A percentile compares a stretch with the other conserved stretches of the same genome.
phyloP scores from a whole-genome alignment of 1,140 invertebrate species.

The Diabrotica undecimpunctata region DNA sequence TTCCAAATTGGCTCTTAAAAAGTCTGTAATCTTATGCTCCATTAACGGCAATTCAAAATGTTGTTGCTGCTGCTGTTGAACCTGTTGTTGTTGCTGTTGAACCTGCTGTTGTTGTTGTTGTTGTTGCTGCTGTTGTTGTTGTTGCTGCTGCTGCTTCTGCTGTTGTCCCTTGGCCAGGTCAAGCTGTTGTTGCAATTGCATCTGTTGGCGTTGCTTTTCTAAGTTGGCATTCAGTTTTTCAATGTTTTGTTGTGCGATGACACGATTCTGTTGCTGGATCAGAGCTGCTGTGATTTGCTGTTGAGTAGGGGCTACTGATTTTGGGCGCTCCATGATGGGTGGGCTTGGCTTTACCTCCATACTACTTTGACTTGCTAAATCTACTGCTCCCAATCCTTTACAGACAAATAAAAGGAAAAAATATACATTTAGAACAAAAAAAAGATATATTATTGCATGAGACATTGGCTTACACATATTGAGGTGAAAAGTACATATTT shows the following conservation, averaged over 20 bases:
- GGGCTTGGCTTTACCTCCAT: slow-evolving; percentile 38
- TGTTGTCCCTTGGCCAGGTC: slow-evolving; percentile 33
- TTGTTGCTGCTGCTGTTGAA: slow-evolving; percentile 36
- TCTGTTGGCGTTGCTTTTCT: slow-evolving; percentile 55
- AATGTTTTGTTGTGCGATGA: slow-evolving; percentile 55
- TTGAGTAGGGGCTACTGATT: slow-evolving; percentile 43
- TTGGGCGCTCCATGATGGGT: slow-evolving; percentile 42
- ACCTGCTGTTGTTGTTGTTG: slow-evolving; percentile 44
- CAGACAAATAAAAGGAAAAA: background rate
- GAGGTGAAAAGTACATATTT: no score
- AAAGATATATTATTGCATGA: no score
- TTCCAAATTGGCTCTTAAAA: slow-evolving; percentile 64
- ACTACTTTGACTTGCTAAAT: slow-evolving; percentile 42
- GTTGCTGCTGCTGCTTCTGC: slow-evolving; percentile 45
- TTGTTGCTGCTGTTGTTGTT: background rate
- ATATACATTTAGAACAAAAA: background rate
- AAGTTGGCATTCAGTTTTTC: slow-evolving; percentile 55
- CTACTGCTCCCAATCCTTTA: slow-evolving; percentile 37
- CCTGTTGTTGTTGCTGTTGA: slow-evolving; percentile 32
- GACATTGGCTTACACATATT: background rate
- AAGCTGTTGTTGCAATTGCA: slow-evolving; percentile 42
- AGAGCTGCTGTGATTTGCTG: slow-evolving; percentile 54
- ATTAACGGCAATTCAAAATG: slow-evolving; percentile 49
- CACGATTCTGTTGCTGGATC: slow-evolving; percentile 56
- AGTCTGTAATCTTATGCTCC: slow-evolving; percentile 59